Percentiles rank a stretch among this genome's conserved stretches.
phyloP scores from a whole-genome alignment of 2,797 vertebrate species.

The Vireo griseus region DNA sequence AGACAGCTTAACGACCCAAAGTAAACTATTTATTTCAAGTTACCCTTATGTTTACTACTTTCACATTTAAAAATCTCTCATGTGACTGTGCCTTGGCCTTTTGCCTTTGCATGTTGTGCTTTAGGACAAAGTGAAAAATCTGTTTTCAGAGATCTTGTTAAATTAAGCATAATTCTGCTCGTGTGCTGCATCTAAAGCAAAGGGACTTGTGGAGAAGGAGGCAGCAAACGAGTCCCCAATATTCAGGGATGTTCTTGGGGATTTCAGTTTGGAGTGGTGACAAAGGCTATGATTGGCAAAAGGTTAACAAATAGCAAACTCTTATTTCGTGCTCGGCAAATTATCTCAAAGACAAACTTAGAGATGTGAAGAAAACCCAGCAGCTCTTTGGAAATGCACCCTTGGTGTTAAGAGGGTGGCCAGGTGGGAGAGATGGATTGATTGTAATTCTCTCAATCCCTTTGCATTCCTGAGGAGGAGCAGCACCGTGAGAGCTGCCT shows the following conservation, averaged over 20 bases:
- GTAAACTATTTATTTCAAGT: conserved; percentile 33
- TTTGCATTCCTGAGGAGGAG: background rate
- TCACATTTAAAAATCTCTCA: background rate
- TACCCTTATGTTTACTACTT: conserved; percentile 15
- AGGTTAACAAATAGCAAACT: background rate
- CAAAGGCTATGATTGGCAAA: background rate
- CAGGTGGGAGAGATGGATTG: background rate
- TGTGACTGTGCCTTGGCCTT: background rate
- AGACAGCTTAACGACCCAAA: background rate
- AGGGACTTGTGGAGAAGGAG: background rate
- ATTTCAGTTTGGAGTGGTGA: background rate
- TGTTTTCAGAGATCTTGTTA: background rate
- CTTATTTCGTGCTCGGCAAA: background rate
- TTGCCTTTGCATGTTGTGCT: background rate
- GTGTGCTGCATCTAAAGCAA: background rate
- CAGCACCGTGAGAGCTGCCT: background rate
- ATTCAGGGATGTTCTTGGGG: background rate
- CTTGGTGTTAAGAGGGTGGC: background rate
- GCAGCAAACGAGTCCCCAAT: fast-evolving
- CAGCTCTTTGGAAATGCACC: background rate
- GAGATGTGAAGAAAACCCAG: background rate
- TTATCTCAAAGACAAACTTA: background rate
- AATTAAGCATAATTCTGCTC: background rate
- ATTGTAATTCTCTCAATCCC: background rate
- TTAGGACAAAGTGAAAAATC: background rate